phyloP scores from a whole-genome alignment of 2,797 vertebrate genomes.

The Echiichthys vipera region DNA sequence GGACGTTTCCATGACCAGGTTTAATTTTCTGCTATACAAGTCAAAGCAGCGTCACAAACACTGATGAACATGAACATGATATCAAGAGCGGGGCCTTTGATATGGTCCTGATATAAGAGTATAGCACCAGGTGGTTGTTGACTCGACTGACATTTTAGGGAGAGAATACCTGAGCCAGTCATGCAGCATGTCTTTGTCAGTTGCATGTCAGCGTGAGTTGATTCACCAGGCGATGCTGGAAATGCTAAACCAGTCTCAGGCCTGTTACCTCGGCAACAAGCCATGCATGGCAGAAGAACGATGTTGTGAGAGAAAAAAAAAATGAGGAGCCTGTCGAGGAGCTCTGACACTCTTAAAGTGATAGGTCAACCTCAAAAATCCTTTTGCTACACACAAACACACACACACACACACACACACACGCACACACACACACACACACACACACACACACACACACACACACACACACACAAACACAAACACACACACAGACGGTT shows the following conservation, averaged over 20 bases:
- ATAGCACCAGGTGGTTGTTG: conserved; percentile 32
- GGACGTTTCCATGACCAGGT: not conserved
- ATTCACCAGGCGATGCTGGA: conserved; percentile 65
- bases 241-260: conserved; percentile 65
- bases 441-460: not conserved
- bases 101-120: conserved; percentile 2
- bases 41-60: too few species aligned
- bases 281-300: conserved; percentile 72
- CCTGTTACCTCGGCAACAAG: conserved; percentile 83
- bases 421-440: not conserved
- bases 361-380: conserved; percentile 58
- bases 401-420: not conserved
- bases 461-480: not conserved
- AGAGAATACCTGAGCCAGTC: conserved; percentile 48
- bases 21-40: conserved; percentile 5
- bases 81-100: not conserved
- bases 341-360: conserved; percentile 75
- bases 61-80: not conserved
- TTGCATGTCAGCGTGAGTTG: conserved; percentile 63
- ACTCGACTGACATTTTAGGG: conserved; percentile 27
- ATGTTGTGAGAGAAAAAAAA: conserved; percentile 68
- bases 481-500: not conserved
- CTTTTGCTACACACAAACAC: conserved; percentile 6
- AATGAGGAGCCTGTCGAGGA: conserved; percentile 67
- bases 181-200: conserved; percentile 55